phyloP scores from a whole-genome alignment of 2,113 vertebrate genomes.

The Phainopepla nitens region DNA sequence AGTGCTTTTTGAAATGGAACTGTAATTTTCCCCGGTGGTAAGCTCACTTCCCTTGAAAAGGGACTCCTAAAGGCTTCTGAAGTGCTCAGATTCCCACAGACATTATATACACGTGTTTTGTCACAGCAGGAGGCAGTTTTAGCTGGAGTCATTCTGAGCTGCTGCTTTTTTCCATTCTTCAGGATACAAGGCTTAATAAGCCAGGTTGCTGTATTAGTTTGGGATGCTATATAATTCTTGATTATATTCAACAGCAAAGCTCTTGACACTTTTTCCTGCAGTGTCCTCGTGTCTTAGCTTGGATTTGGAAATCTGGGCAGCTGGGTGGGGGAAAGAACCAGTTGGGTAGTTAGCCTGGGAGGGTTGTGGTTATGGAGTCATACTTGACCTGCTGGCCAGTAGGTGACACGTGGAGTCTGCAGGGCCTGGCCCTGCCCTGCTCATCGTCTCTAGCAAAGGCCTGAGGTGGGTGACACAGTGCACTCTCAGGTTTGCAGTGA shows the following conservation, averaged over 20 bases:
- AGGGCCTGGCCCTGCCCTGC: background rate
- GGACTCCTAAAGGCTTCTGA: background rate
- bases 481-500: background rate
- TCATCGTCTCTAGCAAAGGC: background rate
- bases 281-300: background rate
- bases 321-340: background rate
- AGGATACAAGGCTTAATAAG: background rate
- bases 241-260: background rate
- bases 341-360: background rate
- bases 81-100: background rate
- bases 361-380: background rate
- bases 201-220: background rate
- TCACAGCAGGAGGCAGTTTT: background rate
- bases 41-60: background rate
- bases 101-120: accelerated
- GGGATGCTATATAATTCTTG: background rate
- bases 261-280: background rate
- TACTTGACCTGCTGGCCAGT: background rate
- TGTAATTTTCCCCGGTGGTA: background rate
- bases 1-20: background rate
- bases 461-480: background rate
- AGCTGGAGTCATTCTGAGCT: background rate
- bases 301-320: background rate
- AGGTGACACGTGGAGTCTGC: background rate
- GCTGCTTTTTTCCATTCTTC: background rate